Base-by-base conservation (phyloP, 2,113 vertebrate species). In the Zosterops pallidus region DNA sequence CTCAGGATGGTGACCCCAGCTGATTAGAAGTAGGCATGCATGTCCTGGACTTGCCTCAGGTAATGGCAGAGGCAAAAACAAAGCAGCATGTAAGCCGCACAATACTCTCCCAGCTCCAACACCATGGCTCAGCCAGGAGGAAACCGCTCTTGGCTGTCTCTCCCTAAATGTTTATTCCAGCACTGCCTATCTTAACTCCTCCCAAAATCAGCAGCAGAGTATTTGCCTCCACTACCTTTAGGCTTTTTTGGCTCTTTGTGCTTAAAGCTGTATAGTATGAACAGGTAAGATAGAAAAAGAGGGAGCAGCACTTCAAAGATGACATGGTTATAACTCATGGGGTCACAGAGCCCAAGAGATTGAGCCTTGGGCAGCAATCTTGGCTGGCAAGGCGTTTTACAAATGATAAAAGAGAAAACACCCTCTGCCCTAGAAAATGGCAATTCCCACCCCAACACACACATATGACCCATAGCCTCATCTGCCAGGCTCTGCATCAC, bases 111-210 rank as follows among this genome's bases (percentile, higher is more conserved):
- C 1, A 95, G 75, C 63, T 82, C 65, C 46, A 65, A 29, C 4
- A 1, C 23, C 0, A 5, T 2, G 1, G 63, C 70, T 85, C 67
- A 83, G 71, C 42, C 67, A 92, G 90, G 64, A 91, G 79, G 90
- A 95, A 95, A 88, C 81, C 47, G 52, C 87, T 88, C 64, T 80
- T 75, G 87, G 85, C 82, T 74, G 71, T 75, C 42, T 88, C 71
- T 88, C 82, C 74, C 47, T 88, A 70, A 91, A 93, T 74, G 59
- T 62, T 94, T 94, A 91, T 95, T 90, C 82, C 92, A 92, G 92
- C 15, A 39, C 63, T 68, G 82, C 56, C 64, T 35, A 17, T 62
- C 22, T 84, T 88, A 95, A 77, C 60, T 92, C 60, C 75, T 75
- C 71, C 39, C 50, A 55, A 42, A 1, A 90, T 4, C 0, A 0